Evolutionary conservation across 2,797 vertebrate species (phyloP), one percentile per base, ranked within the genome.

Genomic region (Valencia hispanica): DNA sequence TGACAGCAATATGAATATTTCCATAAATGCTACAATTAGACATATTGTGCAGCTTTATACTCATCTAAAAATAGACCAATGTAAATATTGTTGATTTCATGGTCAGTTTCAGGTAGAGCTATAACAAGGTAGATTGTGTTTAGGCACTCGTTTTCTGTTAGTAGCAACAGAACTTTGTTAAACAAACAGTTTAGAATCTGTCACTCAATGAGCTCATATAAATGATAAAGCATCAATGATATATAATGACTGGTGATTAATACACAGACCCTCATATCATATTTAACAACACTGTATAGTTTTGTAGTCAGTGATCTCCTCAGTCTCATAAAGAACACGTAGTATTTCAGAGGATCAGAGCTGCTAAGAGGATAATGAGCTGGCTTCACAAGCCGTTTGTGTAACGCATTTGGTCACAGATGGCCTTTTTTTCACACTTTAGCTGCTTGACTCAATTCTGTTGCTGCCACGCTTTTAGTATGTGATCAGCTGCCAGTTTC

Each of bases 321-420:
- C 71, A 34, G 79, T 75, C 77, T 73, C 77, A 48, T 39, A 18
- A 73, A 72, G 81, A 90, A 84, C 84, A 81, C 75, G 68, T 70
- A 81, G 78, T 83, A 78, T 87, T 91, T 93, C 89, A 86, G 86
- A 87, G 82, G 84, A 90, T 88, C 85, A 83, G 70, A 80, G 75
- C 80, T 57, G 77, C 78, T 88, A 88, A 91, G 89, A 90, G 88
- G 92, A 93, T 91, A 88, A 94, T 63, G 17, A 87, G 73, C 65
- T 72, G 86, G 85, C 84, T 87, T 75, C 36, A 68, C 15, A 11
- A 84, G 77, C 84, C 82, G 82, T 91, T 89, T 85, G 88, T 86
- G 83, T 79, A 90, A 92, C 87, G 88, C 89, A 84, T 93, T 91
- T 91, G 57, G 82, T 87, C 87, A 87, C 89, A 90, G 84, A 86